phyloP scores from a whole-genome alignment of 1,140 invertebrate species.

The Coboldia fuscipes region DNA sequence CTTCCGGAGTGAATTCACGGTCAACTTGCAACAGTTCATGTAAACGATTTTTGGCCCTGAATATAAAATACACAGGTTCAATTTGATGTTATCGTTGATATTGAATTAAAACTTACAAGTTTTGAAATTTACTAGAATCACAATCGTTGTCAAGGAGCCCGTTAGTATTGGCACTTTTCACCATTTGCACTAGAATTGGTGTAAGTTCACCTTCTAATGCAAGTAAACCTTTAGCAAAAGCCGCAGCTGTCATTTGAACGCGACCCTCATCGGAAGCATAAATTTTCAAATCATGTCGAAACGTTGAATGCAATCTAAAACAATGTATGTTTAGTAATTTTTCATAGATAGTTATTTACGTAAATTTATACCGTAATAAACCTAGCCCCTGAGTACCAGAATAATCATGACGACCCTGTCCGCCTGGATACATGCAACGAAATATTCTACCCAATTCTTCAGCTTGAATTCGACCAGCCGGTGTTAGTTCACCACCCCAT shows the following conservation, averaged over 20 bases:
- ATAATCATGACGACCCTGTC: slow-evolving; percentile 51
- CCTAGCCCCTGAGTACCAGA: slow-evolving; percentile 77
- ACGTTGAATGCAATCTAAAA: slow-evolving; percentile 88
- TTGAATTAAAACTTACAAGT: slow-evolving; percentile 44
- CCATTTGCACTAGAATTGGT: slow-evolving; percentile 98
- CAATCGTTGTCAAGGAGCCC: slow-evolving; percentile 94
- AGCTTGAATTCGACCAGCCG: slow-evolving; percentile 87
- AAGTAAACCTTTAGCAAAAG: slow-evolving; percentile 93
- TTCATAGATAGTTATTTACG: slow-evolving; percentile 1
- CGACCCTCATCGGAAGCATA: slow-evolving; percentile 98
- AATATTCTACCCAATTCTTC: slow-evolving; percentile 96
- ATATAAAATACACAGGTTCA: slow-evolving; percentile 4
- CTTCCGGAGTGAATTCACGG: slow-evolving; percentile 68
- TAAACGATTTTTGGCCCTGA: slow-evolving; percentile 80
- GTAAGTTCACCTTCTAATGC: slow-evolving; percentile 96
- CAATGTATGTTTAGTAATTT: slow-evolving; percentile 19
- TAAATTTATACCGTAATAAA: slow-evolving; percentile 34
- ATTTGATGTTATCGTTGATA: background rate
- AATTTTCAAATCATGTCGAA: slow-evolving; percentile 96
- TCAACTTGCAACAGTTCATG: slow-evolving; percentile 87
- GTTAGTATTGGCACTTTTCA: slow-evolving; percentile 98
- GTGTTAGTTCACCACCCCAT: slow-evolving; percentile 99
- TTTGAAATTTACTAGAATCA: slow-evolving; percentile 88
- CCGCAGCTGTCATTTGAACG: slow-evolving; percentile 98
- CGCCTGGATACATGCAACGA: slow-evolving; percentile 93